These are phyloP conservation scores for Himalopsyche anomala DNA, from an alignment of 2,888 invertebrate genomes.

Conservation along the genomic window DNA sequence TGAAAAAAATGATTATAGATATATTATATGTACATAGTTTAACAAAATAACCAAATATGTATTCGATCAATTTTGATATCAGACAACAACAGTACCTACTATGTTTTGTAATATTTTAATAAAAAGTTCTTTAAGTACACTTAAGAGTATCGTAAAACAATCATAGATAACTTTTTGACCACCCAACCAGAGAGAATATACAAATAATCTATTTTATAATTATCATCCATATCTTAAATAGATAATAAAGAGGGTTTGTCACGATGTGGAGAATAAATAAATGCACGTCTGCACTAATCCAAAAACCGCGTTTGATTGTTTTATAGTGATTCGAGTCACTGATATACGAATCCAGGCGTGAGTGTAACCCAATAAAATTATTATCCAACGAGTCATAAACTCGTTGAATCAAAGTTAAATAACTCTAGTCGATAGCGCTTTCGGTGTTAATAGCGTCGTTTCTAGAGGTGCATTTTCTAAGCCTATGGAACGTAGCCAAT, in stretches of 20 bases:
- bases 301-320: background rate
- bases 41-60: too few species aligned
- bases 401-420: constrained; percentile 11
- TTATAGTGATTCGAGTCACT: constrained; percentile 13
- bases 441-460: background rate
- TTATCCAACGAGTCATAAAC: constrained; percentile 1
- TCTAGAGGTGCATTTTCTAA: constrained; percentile 6
- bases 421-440: background rate
- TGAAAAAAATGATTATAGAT: too few species aligned
- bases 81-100: too few species aligned
- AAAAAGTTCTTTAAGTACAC: too few species aligned
- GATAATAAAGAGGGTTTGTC: background rate
- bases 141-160: background rate
- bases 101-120: too few species aligned
- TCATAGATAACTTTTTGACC: constrained; percentile 16
- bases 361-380: constrained; percentile 11
- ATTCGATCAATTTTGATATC: too few species aligned
- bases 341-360: background rate
- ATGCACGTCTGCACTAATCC: constrained; percentile 7
- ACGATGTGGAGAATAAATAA: background rate
- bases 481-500: background rate
- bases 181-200: background rate
- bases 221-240: background rate
- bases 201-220: background rate
- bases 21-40: too few species aligned